phyloP scores from a whole-genome alignment of 2,888 invertebrate genomes.

The Orthosia gracilis region DNA sequence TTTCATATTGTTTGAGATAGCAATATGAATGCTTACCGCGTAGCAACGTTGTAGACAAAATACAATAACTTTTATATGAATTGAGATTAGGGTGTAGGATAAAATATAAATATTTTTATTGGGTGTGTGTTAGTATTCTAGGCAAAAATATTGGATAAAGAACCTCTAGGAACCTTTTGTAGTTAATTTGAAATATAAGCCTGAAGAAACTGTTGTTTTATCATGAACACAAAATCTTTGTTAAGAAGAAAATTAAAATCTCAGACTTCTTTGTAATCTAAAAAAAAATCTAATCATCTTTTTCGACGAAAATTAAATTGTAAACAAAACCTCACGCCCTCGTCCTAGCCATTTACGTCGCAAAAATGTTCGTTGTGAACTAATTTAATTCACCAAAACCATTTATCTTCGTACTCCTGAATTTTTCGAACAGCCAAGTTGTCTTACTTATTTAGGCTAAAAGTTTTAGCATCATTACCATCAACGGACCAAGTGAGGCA shows the following conservation, averaged over 20 bases:
- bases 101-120: constrained; percentile 44
- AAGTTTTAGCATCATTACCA: constrained; percentile 60
- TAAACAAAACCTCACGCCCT: constrained; percentile 13
- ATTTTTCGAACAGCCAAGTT: constrained; percentile 38
- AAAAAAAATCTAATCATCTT: constrained; percentile 16
- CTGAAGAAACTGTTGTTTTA: not conserved
- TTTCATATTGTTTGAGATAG: constrained; percentile 59
- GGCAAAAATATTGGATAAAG: not conserved
- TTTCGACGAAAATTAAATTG: constrained; percentile 26
- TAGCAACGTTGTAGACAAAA: constrained; percentile 59
- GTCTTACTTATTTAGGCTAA: constrained; percentile 47
- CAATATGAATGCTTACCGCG: constrained; percentile 68
- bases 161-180: not conserved
- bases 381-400: constrained; percentile 31
- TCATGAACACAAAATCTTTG: not conserved
- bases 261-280: constrained; percentile 12
- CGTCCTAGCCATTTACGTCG: constrained; percentile 11
- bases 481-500: constrained; percentile 57
- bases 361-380: constrained; percentile 17
- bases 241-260: constrained; percentile 11
- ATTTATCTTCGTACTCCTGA: constrained; percentile 44
- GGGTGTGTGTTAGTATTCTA: not conserved
- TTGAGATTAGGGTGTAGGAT: constrained; percentile 43
- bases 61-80: constrained; percentile 54
- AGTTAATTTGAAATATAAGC: not conserved